Evolutionary conservation across 2,888 invertebrate species (phyloP).

Genomic region (Cosmia pyralina): DNA sequence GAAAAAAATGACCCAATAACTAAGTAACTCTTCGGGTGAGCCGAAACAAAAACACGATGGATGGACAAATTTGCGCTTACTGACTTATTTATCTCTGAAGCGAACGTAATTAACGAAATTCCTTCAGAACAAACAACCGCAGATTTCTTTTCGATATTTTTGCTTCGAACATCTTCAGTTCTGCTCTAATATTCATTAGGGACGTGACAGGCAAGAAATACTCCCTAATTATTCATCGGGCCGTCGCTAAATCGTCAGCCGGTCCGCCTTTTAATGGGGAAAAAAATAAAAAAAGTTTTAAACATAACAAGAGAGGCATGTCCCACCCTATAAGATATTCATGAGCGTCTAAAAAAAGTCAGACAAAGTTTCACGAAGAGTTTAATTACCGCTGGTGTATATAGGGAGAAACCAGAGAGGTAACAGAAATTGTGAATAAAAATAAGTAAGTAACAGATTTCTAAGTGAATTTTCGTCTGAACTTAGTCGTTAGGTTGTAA

Average conservation of each 20-base stretch:
- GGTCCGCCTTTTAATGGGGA: slow-evolving; percentile 83
- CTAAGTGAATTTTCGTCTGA: slow-evolving; percentile 61
- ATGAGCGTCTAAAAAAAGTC: slow-evolving; percentile 81
- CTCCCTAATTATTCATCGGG: slow-evolving; percentile 88
- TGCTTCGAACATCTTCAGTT: slow-evolving; percentile 47
- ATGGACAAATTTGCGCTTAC: slow-evolving; percentile 86
- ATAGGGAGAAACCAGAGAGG: slow-evolving; percentile 51
- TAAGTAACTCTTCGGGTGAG: slow-evolving; percentile 77
- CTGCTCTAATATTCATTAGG: slow-evolving; percentile 88
- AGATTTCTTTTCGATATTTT: slow-evolving; percentile 79
- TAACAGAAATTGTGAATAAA: slow-evolving; percentile 52
- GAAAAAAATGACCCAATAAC: slow-evolving; percentile 85
- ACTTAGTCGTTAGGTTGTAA: slow-evolving; percentile 65
- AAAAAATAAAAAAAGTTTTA: slow-evolving; percentile 86
- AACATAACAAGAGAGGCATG: slow-evolving; percentile 87
- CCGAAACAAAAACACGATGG: slow-evolving; percentile 83
- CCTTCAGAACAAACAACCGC: slow-evolving; percentile 75
- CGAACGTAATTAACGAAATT: slow-evolving; percentile 85
- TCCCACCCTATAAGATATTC: slow-evolving; percentile 84
- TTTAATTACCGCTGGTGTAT: slow-evolving; percentile 80
- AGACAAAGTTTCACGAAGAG: slow-evolving; percentile 73
- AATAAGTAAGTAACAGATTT: slow-evolving; percentile 58
- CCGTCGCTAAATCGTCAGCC: slow-evolving; percentile 85
- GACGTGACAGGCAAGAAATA: slow-evolving; percentile 88
- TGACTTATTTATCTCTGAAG: slow-evolving; percentile 86